Evolutionary conservation across 2,888 invertebrate species (phyloP).

Genomic region (Pachydiplax longipennis): DNA sequence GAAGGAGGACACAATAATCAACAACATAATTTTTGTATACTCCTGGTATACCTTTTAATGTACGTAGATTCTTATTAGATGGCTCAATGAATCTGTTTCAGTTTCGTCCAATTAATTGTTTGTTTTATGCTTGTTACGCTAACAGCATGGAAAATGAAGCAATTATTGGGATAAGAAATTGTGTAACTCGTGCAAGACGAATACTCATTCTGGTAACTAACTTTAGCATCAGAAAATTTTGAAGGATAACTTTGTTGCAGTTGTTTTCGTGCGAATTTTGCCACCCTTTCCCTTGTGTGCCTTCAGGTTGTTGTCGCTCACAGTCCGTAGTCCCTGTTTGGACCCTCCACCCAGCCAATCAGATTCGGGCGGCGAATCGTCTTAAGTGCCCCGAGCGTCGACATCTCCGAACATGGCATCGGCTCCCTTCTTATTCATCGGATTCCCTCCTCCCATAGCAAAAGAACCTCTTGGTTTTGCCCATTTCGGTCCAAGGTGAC

Average conservation of each 20-base stretch:
- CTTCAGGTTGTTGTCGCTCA: not conserved
- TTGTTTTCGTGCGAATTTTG: not conserved
- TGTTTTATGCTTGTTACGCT: too few relatives aligned
- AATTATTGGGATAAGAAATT: too few relatives aligned
- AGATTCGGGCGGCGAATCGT: not conserved
- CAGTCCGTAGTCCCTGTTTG: not conserved
- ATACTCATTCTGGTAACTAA: too few relatives aligned
- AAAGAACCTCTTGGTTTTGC: not conserved
- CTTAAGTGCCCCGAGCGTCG: not conserved
- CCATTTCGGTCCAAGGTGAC: conserved; percentile 40
- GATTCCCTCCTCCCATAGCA: not conserved
- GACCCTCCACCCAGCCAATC: not conserved
- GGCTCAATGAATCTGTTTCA: not conserved
- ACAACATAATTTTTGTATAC: too few relatives aligned
- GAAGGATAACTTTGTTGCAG: not conserved
- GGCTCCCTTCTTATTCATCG: not conserved
- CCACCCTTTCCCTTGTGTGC: not conserved
- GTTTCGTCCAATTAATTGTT: too few relatives aligned
- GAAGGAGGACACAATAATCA: too few relatives aligned
- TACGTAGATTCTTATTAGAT: too few relatives aligned
- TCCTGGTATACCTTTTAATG: too few relatives aligned
- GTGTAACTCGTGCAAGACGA: too few relatives aligned
- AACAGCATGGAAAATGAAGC: too few relatives aligned
- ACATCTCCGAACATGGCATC: conserved; percentile 19
- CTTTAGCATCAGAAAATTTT: too few relatives aligned